These are phyloP conservation scores for Enteromius viviparus DNA, from an alignment of 2,797 vertebrate genomes.

Conservation along the genomic window DNA sequence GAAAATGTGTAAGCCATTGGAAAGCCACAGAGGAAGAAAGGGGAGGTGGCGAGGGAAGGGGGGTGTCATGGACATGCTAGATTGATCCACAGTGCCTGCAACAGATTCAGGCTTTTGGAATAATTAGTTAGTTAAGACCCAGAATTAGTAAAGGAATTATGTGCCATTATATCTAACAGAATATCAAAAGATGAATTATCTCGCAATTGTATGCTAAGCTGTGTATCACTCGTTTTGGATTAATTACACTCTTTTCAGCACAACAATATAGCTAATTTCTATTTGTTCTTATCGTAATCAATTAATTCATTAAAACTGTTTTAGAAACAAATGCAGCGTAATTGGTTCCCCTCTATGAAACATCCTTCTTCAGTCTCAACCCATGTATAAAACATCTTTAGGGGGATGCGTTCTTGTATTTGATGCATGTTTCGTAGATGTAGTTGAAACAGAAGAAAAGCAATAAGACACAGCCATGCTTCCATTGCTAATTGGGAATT, in stretches of 20 bases:
- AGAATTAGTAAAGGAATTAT: slow-evolving; percentile 64
- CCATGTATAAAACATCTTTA: slow-evolving; percentile 69
- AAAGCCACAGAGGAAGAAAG: slow-evolving; percentile 82
- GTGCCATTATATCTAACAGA: slow-evolving; percentile 57
- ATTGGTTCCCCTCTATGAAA: slow-evolving; percentile 22
- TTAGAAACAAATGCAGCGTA: slow-evolving; percentile 12
- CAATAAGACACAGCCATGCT: slow-evolving; percentile 60
- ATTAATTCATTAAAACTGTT: slow-evolving; percentile 32
- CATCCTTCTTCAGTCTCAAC: slow-evolving; percentile 61
- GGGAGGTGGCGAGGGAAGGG: slow-evolving; percentile 36
- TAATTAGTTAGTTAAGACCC: slow-evolving; percentile 61
- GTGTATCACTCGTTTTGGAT: slow-evolving; percentile 58
- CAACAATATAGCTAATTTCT: slow-evolving; percentile 42
- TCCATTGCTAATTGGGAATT: slow-evolving; percentile 73
- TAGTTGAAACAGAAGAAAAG: slow-evolving; percentile 53
- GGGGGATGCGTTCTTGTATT: slow-evolving; percentile 41
- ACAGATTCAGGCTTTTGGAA: slow-evolving; percentile 63
- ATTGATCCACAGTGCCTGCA: slow-evolving; percentile 84
- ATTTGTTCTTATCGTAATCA: slow-evolving; percentile 22
- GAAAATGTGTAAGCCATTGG: slow-evolving; percentile 83
- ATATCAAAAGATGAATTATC: slow-evolving; percentile 59
- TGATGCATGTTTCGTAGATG: slow-evolving; percentile 18
- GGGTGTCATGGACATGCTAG: slow-evolving; percentile 81
- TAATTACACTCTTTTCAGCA: slow-evolving; percentile 28
- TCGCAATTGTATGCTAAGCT: slow-evolving; percentile 81